Evolutionary conservation across 1,140 invertebrate species (phyloP).

Genomic region (Drosophila sp.): DNA sequence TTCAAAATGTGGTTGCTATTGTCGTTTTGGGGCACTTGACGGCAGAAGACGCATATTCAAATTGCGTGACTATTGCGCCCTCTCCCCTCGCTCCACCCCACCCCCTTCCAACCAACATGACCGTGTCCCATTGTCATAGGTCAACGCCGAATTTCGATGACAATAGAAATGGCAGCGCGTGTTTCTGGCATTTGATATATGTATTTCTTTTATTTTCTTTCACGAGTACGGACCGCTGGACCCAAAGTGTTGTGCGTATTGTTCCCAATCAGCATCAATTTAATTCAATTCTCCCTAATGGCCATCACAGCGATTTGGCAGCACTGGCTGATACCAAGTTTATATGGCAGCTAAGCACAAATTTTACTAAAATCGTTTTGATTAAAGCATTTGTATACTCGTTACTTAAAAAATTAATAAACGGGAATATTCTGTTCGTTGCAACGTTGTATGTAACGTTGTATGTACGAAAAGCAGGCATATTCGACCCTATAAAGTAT

Average conservation of each 20-base stretch:
- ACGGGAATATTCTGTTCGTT: too few species aligned
- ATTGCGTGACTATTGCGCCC: constrained; percentile 57
- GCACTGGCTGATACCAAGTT: constrained; percentile 19
- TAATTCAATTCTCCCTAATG: constrained; percentile 65
- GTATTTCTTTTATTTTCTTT: constrained; percentile 5
- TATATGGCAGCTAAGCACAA: too few species aligned
- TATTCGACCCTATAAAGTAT: too few species aligned
- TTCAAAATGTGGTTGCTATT: neutral
- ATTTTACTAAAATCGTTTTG: too few species aligned
- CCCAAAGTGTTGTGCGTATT: constrained; percentile 48
- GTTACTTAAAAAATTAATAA: too few species aligned
- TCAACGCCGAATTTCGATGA: constrained; percentile 38
- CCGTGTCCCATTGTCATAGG: constrained; percentile 38
- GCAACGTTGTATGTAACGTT: too few species aligned
- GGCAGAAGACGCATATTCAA: constrained; percentile 64
- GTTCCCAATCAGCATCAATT: constrained; percentile 69
- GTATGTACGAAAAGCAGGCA: too few species aligned
- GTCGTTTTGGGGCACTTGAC: constrained; percentile 47
- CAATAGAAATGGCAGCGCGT: constrained; percentile 31
- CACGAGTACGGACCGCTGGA: neutral
- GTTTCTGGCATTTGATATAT: constrained; percentile 18
- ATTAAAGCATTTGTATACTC: too few species aligned
- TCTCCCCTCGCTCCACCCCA: neutral
- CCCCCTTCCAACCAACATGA: neutral
- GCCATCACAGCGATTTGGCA: constrained; percentile 50